A percentile compares a stretch with the other conserved stretches of the same genome.
These are phyloP conservation scores for Stichodactyla helianthus DNA, from an alignment of 64 coral and sea anemone genomes.

Conservation along the genomic window DNA sequence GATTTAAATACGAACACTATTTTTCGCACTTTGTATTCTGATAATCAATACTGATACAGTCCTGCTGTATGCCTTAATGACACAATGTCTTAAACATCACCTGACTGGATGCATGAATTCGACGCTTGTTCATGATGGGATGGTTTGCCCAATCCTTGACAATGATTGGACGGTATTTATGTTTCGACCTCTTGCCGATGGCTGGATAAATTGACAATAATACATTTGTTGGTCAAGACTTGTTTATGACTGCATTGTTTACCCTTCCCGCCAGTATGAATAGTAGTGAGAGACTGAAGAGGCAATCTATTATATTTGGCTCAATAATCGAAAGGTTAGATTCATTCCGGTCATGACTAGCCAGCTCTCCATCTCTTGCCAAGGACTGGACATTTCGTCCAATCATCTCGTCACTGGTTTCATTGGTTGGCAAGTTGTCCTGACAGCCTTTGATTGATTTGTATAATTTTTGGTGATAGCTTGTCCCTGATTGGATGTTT, in stretches of 20 bases:
- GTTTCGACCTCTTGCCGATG: not conserved
- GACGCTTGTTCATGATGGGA: not conserved
- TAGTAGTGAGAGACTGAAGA: too few species aligned
- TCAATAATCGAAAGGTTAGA: not conserved
- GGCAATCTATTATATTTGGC: too few species aligned
- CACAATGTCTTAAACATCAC: not conserved
- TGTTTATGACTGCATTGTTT: not conserved
- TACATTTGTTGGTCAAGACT: not conserved
- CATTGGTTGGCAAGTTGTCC: not conserved
- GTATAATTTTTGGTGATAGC: not conserved
- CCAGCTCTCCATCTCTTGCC: not conserved
- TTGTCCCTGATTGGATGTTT: not conserved
- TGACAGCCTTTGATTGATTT: not conserved
- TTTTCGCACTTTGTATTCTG: not conserved
- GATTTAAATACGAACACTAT: not conserved
- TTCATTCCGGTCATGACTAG: not conserved
- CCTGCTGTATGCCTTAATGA: constrained; percentile 1
- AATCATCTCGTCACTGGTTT: not conserved
- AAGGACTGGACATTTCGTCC: not conserved
- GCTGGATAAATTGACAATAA: not conserved
- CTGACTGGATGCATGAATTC: not conserved
- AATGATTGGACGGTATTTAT: not conserved
- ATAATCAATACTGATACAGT: not conserved
- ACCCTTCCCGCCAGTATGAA: too few species aligned
- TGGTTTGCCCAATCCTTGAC: not conserved